Evolutionary conservation across 2,888 invertebrate genomes (phyloP), one percentile per base, ranked within the genome.

Genomic region (Drosophila diplacantha): DNA sequence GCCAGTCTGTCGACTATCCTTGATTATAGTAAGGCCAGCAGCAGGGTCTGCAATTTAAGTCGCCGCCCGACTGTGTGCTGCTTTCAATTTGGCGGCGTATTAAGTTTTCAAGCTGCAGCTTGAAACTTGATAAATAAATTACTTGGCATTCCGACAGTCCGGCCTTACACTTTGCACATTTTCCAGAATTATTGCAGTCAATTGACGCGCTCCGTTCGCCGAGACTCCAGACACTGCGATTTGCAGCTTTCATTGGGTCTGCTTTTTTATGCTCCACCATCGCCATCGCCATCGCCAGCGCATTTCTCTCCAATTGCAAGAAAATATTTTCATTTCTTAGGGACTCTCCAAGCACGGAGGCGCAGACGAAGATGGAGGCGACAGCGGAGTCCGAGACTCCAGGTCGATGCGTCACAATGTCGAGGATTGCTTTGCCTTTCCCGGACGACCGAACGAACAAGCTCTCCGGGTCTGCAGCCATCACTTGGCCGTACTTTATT

Each of bases 71-170:
- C 44, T 37, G 47, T 37, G 57, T 47, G 46, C 54, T 71, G 81
- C 80, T 67, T 81, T 81, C 81, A 81, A 81, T 81, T 76, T 83
- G 69, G 74, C 64, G 69, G 75, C 58, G 84, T 82, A 84, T 81
- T 84, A 83, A 81, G 84, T 84, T 81, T 81, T 81, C 81, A 82
- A 72, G 84, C 75, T 76, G 61, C 71, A 75, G 81, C 83, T 83
- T 79, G 84, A 83, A 81, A 82, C 84, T 81, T 83, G 81, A 83
- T 83, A 81, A 81, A 81, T 81, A 83, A 81, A 81, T 81, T 81
- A 83, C 80, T 83, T 69, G 52, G 81, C 60, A 44, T 57, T 43
- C 57, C 72, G 37, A 61, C 64, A 61, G 77, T 59, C 55, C 64
- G 59, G 75, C 78, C 66, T 71, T 73, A 71, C 78, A 78, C 78